phyloP scores from a whole-genome alignment of 2,888 invertebrate species.

The Boloria euphrosyne region DNA sequence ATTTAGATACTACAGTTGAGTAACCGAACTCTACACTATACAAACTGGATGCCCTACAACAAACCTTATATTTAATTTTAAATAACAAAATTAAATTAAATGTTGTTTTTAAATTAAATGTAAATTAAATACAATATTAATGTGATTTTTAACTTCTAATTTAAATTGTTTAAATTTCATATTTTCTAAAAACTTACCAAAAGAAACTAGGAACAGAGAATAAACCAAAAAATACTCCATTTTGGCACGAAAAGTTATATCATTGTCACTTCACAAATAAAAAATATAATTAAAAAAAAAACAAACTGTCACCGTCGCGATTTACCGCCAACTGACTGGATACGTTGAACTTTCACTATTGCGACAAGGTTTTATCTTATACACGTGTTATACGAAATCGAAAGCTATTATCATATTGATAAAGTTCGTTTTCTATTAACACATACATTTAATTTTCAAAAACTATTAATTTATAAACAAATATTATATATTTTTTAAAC shows the following conservation, averaged over 20 bases:
- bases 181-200: conserved; percentile 42
- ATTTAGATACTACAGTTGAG: too few relatives aligned
- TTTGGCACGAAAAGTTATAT: conserved; percentile 29
- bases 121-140: not conserved
- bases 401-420: conserved; percentile 28
- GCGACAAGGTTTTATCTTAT: conserved; percentile 51
- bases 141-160: not conserved
- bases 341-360: conserved; percentile 57
- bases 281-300: conserved; percentile 23
- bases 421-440: conserved; percentile 34
- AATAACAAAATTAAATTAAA: too few relatives aligned
- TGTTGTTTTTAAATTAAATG: too few relatives aligned
- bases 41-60: too few relatives aligned
- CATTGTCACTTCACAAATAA: conserved; percentile 34
- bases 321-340: conserved; percentile 72
- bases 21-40: too few relatives aligned
- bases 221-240: conserved; percentile 39
- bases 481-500: not conserved
- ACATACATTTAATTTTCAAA: not conserved
- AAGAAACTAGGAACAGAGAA: conserved; percentile 46
- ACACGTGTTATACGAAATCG: conserved; percentile 30
- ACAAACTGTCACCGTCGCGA: conserved; percentile 51
- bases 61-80: too few relatives aligned
- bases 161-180: not conserved
- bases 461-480: not conserved